Evolutionary conservation across 2,113 vertebrate genomes (phyloP).

Genomic region (Neogobius melanostomus): DNA sequence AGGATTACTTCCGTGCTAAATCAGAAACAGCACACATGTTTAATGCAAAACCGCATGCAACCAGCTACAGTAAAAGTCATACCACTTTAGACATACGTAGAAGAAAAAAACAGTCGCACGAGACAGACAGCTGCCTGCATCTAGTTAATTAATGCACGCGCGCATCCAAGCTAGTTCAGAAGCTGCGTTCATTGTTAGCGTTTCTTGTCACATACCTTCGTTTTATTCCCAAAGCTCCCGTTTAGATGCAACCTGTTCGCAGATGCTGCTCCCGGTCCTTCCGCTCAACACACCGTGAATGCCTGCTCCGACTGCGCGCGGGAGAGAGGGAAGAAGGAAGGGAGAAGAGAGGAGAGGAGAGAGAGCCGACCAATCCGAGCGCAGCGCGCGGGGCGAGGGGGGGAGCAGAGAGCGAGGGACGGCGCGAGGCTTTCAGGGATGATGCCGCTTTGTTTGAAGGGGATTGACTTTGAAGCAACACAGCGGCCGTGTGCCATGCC

Average conservation of each 20-base stretch:
- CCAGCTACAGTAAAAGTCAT: no score
- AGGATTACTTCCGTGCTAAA: no score
- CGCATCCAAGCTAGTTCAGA: neutral
- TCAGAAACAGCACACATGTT: no score
- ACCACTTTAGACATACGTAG: no score
- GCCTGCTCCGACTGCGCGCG: constrained; percentile 20
- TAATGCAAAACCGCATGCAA: no score
- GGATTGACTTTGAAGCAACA: constrained; percentile 13
- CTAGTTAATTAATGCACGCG: neutral
- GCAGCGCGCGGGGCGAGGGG: neutral
- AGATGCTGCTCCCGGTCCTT: neutral
- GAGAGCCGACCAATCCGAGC: constrained; percentile 58
- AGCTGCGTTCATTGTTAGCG: neutral
- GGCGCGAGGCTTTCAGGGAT: neutral
- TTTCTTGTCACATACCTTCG: constrained; percentile 37
- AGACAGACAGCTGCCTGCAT: constrained; percentile 1
- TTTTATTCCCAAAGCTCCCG: neutral
- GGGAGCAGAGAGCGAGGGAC: constrained; percentile 31
- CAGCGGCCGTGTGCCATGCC: neutral
- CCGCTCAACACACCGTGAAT: constrained; percentile 23
- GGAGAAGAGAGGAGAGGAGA: constrained; percentile 15
- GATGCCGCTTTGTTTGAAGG: constrained; percentile 25
- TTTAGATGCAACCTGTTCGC: constrained; percentile 19
- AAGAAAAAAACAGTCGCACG: neutral
- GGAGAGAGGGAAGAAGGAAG: neutral